These are phyloP conservation scores for Anoplopoma fimbria DNA, from an alignment of 2,113 vertebrate species.

Conservation along the genomic window DNA sequence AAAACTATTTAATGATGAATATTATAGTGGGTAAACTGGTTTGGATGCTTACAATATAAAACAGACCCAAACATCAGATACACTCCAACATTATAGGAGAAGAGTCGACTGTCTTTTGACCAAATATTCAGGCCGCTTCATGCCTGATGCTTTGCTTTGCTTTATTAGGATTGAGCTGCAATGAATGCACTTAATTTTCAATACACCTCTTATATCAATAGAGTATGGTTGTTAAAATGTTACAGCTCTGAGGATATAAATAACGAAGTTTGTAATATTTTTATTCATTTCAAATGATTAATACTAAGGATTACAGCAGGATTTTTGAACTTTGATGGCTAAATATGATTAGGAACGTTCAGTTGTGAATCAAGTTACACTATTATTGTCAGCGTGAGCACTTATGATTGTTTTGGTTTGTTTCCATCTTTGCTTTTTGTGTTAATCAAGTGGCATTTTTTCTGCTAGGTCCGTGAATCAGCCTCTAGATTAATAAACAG, in stretches of 20 bases:
- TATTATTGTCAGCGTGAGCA: slow-evolving; percentile 10
- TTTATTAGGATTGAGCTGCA: not conserved
- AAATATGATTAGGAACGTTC: slow-evolving; percentile 5
- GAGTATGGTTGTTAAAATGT: slow-evolving; percentile 27
- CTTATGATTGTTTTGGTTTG: slow-evolving; percentile 18
- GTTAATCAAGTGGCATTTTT: slow-evolving; percentile 2
- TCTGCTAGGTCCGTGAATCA: slow-evolving; percentile 24
- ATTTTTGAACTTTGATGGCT: slow-evolving; percentile 6
- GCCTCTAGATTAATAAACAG: not conserved
- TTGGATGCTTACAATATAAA: not conserved
- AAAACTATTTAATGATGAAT: not conserved
- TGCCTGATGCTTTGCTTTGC: slow-evolving; percentile 6
- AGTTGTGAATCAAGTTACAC: not conserved
- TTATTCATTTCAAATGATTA: slow-evolving; percentile 17
- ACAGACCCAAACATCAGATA: not conserved
- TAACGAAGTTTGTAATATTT: slow-evolving; percentile 28
- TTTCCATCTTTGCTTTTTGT: slow-evolving; percentile 24
- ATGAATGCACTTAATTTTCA: slow-evolving; percentile 22
- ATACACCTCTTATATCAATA: slow-evolving; percentile 2
- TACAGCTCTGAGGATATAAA: slow-evolving; percentile 13
- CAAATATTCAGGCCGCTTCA: slow-evolving; percentile 38
- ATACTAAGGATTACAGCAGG: slow-evolving; percentile 8
- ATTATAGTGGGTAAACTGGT: slow-evolving; percentile 1
- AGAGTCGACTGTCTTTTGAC: slow-evolving; percentile 19
- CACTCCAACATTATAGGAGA: not conserved